A percentile compares a stretch with the other conserved stretches of the same genome.
phyloP scores from a whole-genome alignment of 2,888 invertebrate genomes.

The Drosophila dives region DNA sequence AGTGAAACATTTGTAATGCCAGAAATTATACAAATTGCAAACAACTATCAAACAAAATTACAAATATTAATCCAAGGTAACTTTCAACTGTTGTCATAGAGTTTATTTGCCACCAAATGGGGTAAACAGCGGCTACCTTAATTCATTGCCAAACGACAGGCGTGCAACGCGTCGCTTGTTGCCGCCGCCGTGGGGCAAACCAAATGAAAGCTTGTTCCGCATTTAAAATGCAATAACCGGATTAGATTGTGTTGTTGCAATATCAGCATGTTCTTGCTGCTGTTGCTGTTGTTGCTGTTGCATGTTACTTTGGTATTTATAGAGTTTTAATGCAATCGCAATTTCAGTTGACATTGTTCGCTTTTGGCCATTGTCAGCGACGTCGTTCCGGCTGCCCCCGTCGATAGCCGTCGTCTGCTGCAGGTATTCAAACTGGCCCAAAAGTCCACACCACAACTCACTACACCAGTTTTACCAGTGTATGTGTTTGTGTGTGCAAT shows the following conservation, averaged over 20 bases:
- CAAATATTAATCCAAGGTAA: not conserved
- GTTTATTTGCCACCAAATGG: not conserved
- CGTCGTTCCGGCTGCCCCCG: conserved; percentile 32
- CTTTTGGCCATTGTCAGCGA: conserved; percentile 60
- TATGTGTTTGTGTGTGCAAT: conserved; percentile 34
- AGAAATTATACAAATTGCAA: not conserved
- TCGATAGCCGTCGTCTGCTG: conserved; percentile 50
- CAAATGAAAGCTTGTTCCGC: conserved; percentile 63
- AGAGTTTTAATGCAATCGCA: conserved; percentile 83
- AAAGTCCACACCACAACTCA: not conserved
- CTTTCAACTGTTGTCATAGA: conserved; percentile 17
- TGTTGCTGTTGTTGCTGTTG: conserved; percentile 35
- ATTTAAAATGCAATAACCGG: conserved; percentile 83
- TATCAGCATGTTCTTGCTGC: conserved; percentile 46
- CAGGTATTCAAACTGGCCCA: conserved; percentile 47
- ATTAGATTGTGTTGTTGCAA: conserved; percentile 77
- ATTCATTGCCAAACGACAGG: conserved; percentile 46
- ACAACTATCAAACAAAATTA: not conserved
- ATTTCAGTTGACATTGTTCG: conserved; percentile 78
- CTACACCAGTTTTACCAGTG: not conserved
- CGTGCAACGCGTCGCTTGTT: conserved; percentile 22
- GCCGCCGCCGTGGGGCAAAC: conserved; percentile 34
- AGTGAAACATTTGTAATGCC: not conserved
- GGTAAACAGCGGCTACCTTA: conserved; percentile 17
- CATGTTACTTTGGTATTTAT: conserved; percentile 81